A percentile compares a stretch with the other conserved stretches of the same genome.
Conservation (phyloP, 2,113 vertebrate species). For the Nibea albiflora region DNA sequence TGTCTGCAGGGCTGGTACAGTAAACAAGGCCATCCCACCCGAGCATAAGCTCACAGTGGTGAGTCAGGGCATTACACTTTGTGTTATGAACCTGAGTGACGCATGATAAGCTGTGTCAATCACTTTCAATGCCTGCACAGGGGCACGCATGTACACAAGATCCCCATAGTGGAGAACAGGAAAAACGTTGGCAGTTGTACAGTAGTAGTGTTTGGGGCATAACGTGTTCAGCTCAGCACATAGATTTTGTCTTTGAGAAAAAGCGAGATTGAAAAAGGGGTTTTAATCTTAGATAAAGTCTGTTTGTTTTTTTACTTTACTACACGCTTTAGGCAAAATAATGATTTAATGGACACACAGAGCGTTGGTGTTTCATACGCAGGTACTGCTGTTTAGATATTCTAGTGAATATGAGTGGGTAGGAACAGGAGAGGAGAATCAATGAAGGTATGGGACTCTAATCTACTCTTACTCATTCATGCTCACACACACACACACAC, state of each 20-base stretch:
- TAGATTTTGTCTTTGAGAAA: background rate
- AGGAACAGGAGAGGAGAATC: background rate
- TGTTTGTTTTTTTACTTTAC: background rate
- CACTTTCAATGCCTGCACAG: too few species aligned
- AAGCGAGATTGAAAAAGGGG: background rate
- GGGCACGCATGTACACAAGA: too few species aligned
- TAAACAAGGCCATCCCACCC: too few species aligned
- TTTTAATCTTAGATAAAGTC: slow-evolving; percentile 15
- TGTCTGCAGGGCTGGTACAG: too few species aligned
- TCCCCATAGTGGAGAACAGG: too few species aligned
- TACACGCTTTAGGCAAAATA: background rate
- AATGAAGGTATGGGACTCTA: background rate
- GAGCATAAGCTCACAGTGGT: too few species aligned
- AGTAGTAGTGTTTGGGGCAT: background rate
- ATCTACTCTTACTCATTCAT: background rate
- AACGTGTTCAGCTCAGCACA: slow-evolving; percentile 26
- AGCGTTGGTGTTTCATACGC: background rate
- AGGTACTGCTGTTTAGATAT: background rate
- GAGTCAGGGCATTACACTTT: too few species aligned
- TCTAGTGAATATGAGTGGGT: background rate
- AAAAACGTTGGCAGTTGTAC: background rate
- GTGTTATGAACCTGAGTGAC: too few species aligned
- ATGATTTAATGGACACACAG: background rate
- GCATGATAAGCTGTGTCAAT: too few species aligned
- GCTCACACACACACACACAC: slow-evolving; percentile 1